Base-by-base conservation (phyloP, 2,888 invertebrate species). In the Heteromyza rotundicornis region DNA sequence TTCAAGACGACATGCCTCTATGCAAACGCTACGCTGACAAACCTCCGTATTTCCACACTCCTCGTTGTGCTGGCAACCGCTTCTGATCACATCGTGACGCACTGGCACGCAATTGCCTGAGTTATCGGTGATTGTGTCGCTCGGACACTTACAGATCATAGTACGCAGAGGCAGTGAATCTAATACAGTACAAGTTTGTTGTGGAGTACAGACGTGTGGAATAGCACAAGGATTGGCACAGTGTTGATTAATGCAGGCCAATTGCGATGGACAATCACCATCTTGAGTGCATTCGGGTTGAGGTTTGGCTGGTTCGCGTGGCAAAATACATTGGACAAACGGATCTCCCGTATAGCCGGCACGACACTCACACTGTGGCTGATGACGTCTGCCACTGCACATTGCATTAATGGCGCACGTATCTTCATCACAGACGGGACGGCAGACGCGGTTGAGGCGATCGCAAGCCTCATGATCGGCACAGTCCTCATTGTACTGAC, bases 401-500 rank as follows among this genome's bases (percentile, higher is more conserved):
- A 86, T 83, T 1, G 95, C 94, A 17, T 88, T 89, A 0, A 87
- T 86, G 0, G 92, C 92, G 75, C 96, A 96, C 0, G 91, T 89
- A 60, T 90, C 90, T n/a, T 90, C 90, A 3, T 90, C 89, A 77
- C 95, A 95, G 23, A 91, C 94, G 0, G 91, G 90, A 71, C 91
- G 87, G 75, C 95, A 95, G 1, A 92, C 87, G 69, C 93, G 86
- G 78, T 94, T 95, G 14, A 94, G 84, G 63, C 93, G 86, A 76
- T 94, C 92, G 80, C 95, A 95, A 35, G 91, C 88, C 81, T 95
- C 94, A 67, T 91, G 87, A 72, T 92, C 90, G 32, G 91, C 91
- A 71, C 95, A 95, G 76, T 95, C 95, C 74, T 94, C 93, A 76
- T 95, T 94, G 81, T 92, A 94, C 74, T 93, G 93, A 70, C 95